Conservation (phyloP, 2,888 invertebrate species). For the Holacanthella duospinosa region DNA sequence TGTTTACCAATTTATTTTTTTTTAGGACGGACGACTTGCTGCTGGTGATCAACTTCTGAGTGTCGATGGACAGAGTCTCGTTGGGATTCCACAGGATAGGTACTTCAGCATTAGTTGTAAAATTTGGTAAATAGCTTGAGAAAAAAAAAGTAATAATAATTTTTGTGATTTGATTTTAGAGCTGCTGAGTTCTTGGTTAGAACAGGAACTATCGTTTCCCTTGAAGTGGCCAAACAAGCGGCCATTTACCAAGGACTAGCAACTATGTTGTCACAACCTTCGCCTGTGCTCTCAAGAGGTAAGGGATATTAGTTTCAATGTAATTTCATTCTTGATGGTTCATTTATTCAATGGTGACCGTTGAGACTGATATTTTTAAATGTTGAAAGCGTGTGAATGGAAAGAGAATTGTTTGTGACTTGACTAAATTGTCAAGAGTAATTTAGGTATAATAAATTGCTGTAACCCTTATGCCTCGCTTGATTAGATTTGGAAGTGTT, state of each 20-base stretch:
- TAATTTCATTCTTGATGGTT: neutral
- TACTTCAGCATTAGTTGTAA: slow-evolving; percentile 40
- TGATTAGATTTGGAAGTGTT: slow-evolving; percentile 5
- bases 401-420: no score
- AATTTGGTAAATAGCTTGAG: neutral
- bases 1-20: slow-evolving; percentile 12
- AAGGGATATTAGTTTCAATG: no score
- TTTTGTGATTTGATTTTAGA: slow-evolving; percentile 43
- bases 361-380: neutral
- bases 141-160: slow-evolving; percentile 1
- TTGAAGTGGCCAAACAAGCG: slow-evolving; percentile 96
- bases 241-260: slow-evolving; percentile 94
- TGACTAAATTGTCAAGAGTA: neutral
- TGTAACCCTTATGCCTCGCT: neutral
- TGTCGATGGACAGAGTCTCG: slow-evolving; percentile 90
- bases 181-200: slow-evolving; percentile 93
- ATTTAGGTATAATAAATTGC: neutral
- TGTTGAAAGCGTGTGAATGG: neutral
- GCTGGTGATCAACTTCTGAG: slow-evolving; percentile 94
- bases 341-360: neutral
- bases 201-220: slow-evolving; percentile 82
- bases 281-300: slow-evolving; percentile 67
- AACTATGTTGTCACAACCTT: slow-evolving; percentile 74
- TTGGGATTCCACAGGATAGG: slow-evolving; percentile 63
- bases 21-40: slow-evolving; percentile 77